A percentile compares a stretch with the other conserved stretches of the same genome.
Conservation (phyloP, 2,797 vertebrate genomes). For the Allobates femoralis region DNA sequence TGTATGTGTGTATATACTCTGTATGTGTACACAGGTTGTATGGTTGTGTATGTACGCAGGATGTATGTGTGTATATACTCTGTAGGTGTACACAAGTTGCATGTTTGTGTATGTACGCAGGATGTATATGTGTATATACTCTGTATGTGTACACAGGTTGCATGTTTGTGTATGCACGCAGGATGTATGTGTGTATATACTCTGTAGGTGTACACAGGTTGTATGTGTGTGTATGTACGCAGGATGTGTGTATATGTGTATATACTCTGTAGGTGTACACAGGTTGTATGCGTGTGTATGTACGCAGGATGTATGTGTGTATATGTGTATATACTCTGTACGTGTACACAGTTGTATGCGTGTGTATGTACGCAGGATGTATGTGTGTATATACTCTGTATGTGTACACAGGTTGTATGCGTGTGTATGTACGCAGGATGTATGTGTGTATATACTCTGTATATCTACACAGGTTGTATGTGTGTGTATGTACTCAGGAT, state of each 20-base stretch:
- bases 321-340: neutral
- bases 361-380: neutral
- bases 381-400: neutral
- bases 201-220: no score
- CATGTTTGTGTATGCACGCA: neutral
- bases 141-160: neutral
- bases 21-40: neutral
- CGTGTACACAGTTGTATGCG: neutral
- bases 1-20: neutral
- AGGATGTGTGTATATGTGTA: neutral
- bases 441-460: neutral
- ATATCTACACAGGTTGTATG: neutral
- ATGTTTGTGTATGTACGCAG: neutral
- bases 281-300: neutral
- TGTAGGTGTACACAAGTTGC: no score
- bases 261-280: neutral
- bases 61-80: neutral
- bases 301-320: neutral
- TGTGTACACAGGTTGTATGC: neutral
- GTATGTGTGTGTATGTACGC: neutral
- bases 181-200: neutral
- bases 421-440: neutral
- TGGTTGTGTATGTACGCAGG: no score
- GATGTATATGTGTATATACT: no score
- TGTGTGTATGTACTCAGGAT: neutral